A percentile compares a stretch with the other conserved stretches of the same genome.
phyloP scores from a whole-genome alignment of 2,797 vertebrate genomes.

The Cetoscarus ocellatus region DNA sequence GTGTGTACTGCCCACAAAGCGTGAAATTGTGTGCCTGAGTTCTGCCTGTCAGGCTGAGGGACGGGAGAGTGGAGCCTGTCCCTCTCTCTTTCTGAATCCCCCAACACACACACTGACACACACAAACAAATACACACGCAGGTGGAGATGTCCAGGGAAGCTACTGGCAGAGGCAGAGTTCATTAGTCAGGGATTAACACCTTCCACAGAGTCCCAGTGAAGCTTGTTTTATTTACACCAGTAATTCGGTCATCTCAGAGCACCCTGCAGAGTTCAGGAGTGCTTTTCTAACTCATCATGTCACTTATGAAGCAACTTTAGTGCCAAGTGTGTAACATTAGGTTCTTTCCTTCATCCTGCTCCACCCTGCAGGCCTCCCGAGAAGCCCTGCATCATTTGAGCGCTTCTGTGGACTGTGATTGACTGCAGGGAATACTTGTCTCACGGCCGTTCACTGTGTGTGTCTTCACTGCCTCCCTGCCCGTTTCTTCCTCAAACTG shows the following conservation, averaged over 20 bases:
- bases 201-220: slow-evolving; percentile 68
- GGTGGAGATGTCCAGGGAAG: slow-evolving; percentile 73
- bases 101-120: slow-evolving; percentile 15
- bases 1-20: slow-evolving; percentile 83
- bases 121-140: slow-evolving; percentile 44
- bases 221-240: slow-evolving; percentile 77
- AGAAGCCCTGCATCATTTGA: slow-evolving; percentile 71
- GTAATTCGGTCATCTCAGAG: slow-evolving; percentile 61
- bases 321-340: slow-evolving; percentile 66
- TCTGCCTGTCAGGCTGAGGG: slow-evolving; percentile 80
- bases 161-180: slow-evolving; percentile 76
- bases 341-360: slow-evolving; percentile 59
- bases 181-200: slow-evolving; percentile 87
- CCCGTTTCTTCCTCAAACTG: slow-evolving; percentile 46
- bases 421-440: slow-evolving; percentile 74
- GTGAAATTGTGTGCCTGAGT: slow-evolving; percentile 87
- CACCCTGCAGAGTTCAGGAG: slow-evolving; percentile 38
- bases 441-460: slow-evolving; percentile 42
- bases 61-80: slow-evolving; percentile 77
- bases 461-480: slow-evolving; percentile 46
- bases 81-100: slow-evolving; percentile 70
- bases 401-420: slow-evolving; percentile 66
- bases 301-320: slow-evolving; percentile 55
- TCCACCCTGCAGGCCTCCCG: slow-evolving; percentile 53
- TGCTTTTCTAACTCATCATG: slow-evolving; percentile 54